Evolutionary conservation across 1,140 invertebrate genomes (phyloP), one percentile per base, ranked within the genome.

Genomic region (Zeugodacus cucurbitae): DNA sequence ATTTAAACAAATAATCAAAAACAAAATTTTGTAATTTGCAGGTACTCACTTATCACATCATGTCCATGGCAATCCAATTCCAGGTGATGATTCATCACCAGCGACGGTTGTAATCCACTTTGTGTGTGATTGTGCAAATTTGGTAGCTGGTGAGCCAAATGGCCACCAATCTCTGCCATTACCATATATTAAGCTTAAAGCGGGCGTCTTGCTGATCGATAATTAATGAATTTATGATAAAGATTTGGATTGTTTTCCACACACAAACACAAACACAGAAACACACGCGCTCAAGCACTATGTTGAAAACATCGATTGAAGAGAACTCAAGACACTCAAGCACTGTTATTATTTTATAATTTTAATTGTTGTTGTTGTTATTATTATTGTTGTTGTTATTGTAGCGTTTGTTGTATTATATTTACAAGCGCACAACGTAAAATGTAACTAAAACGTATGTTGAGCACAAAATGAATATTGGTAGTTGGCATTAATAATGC

Each of bases 151-250:
- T 95, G 94, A 94, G 94, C 94, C 94, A 94, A 94, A 94, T 94
- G 94, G 93, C 94, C 94, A 93, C 94, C 94, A 91, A 93, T 93
- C 94, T 95, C 94, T 94, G 94, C 94, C 94, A 95, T 95, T 94
- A 94, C 94, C 94, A 95, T 95, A 94, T 93, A 93, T 93, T 93
- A 91, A 91, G 91, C 90, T 93, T 92, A 91, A 90, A 89, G 89
- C 90, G 70, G 89, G 89, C 89, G 89, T 91, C 89, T 90, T 87
- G 48, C 87, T 87, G 86, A 88, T 54, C 41, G 57, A 87, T 74
- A 87, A 34, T 87, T 14, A 34, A 32, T 34, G 32, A 87, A 78
- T 88, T 37, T 32, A 37, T 32, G 78, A 11, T 41, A 20, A 54
- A 82, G 74, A 44, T n/a, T n/a, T n/a, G n/a, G n/a, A n/a, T n/a